Percentiles rank a stretch among this genome's conserved stretches.
These are phyloP conservation scores for Charanyca ferruginea DNA, from an alignment of 2,888 invertebrate species.

Conservation along the genomic window DNA sequence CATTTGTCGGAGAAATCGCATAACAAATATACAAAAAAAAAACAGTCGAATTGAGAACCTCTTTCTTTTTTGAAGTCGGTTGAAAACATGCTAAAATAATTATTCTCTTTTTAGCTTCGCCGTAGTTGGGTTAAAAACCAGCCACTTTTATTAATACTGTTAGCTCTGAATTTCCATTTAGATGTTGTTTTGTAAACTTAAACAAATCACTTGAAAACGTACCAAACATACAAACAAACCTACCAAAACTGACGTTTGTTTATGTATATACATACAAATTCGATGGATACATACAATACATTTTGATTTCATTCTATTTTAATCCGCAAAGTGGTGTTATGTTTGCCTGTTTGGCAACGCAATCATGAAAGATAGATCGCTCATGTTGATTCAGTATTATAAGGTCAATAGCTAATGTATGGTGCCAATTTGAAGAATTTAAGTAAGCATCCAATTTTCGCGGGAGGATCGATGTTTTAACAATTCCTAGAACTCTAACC, in stretches of 20 bases:
- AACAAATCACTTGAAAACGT: too few relatives aligned
- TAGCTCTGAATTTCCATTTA: not conserved
- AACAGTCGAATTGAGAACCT: too few relatives aligned
- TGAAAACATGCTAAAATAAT: too few relatives aligned
- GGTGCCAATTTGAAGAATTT: not conserved
- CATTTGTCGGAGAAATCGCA: too few relatives aligned
- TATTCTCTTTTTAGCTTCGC: not conserved
- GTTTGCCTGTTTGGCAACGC: constrained; percentile 27
- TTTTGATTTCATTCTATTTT: constrained; percentile 39
- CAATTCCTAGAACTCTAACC: not conserved
- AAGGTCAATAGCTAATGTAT: constrained; percentile 37
- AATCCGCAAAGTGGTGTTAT: constrained; percentile 29
- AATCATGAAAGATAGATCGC: constrained; percentile 15
- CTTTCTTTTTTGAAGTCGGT: too few relatives aligned
- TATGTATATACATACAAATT: constrained; percentile 5
- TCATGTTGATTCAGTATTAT: constrained; percentile 26
- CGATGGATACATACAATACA: constrained; percentile 10
- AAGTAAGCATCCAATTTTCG: constrained; percentile 1
- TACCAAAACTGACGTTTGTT: not conserved
- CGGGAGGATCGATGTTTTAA: not conserved
- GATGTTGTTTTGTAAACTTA: too few relatives aligned
- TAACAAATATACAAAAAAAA: too few relatives aligned
- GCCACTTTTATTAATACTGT: not conserved
- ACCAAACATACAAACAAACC: too few relatives aligned
- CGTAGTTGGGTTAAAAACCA: not conserved